These are phyloP conservation scores for Engraulis encrasicolus DNA, from an alignment of 2,113 vertebrate species.

Conservation along the genomic window DNA sequence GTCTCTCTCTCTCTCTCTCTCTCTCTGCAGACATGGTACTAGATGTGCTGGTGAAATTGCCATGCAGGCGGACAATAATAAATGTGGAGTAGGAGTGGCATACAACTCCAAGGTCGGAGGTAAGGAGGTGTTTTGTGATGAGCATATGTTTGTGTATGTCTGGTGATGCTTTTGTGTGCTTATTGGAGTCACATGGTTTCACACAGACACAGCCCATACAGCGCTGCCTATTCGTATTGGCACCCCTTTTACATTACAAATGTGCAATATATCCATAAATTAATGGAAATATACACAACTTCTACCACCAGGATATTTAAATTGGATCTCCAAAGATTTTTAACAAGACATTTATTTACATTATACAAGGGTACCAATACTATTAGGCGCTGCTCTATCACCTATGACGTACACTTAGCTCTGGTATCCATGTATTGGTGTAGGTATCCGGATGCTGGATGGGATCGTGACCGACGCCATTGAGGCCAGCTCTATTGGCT, in stretches of 20 bases:
- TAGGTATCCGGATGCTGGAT: slow-evolving; percentile 97
- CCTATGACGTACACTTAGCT: background rate
- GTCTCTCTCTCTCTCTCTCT: background rate
- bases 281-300: no score
- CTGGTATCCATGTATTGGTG: background rate
- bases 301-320: no score
- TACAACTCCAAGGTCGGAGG: slow-evolving; percentile 96
- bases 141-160: no score
- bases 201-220: no score
- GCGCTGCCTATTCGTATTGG: no score
- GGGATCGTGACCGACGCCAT: slow-evolving; percentile 97
- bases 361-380: no score
- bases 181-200: no score
- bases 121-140: slow-evolving; percentile 63
- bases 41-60: slow-evolving; percentile 97
- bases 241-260: no score
- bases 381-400: no score
- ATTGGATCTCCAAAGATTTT: no score
- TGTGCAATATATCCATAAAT: background rate
- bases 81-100: slow-evolving; percentile 97
- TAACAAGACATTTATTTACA: no score
- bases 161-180: background rate
- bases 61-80: slow-evolving; percentile 97
- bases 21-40: slow-evolving; percentile 86
- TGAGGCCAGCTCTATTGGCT: slow-evolving; percentile 97